Evolutionary conservation across 2,888 invertebrate species (phyloP), one percentile per base, ranked within the genome.

Genomic region (Mesopsocus fuscifrons): DNA sequence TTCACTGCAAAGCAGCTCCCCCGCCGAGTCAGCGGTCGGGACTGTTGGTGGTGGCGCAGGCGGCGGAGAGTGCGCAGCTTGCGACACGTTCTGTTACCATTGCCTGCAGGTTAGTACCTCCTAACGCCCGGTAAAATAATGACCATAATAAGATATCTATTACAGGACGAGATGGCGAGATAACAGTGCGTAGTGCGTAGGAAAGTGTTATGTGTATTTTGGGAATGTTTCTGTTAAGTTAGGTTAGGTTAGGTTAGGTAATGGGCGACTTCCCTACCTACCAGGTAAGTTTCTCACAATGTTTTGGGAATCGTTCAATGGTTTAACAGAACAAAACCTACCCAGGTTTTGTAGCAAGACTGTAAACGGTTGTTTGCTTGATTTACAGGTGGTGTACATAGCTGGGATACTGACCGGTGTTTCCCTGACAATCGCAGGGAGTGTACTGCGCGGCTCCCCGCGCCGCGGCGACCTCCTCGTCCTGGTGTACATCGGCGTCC

Each of bases 51-150:
- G 65, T 45, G 68, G 69, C 41, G 67, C 71, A 35, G 69, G 74
- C 46, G 75, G 75, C 9, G 76, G 76, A 3, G 74, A 73, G 55
- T 76, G 76, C 50, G 71, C 73, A 48, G 73, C 72, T 49, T 73
- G 73, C 63, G 75, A 76, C 64, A 74, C 74, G 64, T 72, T 75
- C 51, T 76, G 74, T 61, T 75, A 75, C 59, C 74, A 74, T 58
- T 72, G 74, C 54, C 63, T 76, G 53, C 74, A 74, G 67, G 74
- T 74, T 54, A 51, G 49, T 49, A 40, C 6, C 11, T n/a, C n/a
- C n/a, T n/a, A n/a, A n/a, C n/a, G n/a, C n/a, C n/a, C 20, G 22
- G 15, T 40, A 8, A 21, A 40, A 20, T 43, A 15, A 8, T 20
- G 23, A 38, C 34, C 5, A 33, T n/a, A 15, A 13, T 42, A 35